Percentiles rank a stretch among this genome's conserved stretches.
Evolutionary conservation across 2,113 vertebrate species (phyloP).

Genomic region (Nannospalax galili): DNA sequence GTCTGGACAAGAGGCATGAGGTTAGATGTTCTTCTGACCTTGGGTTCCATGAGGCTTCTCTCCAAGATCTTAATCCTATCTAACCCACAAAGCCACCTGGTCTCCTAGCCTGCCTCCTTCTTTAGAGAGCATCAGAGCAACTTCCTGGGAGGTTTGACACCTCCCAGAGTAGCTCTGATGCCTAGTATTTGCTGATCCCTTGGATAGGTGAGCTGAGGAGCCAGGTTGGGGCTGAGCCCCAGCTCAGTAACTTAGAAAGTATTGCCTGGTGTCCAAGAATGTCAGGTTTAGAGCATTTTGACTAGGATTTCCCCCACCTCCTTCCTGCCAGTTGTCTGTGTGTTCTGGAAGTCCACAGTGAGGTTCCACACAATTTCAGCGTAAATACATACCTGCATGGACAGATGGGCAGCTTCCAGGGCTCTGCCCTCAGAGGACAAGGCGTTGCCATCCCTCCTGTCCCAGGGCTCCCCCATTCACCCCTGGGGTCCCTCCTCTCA

Average conservation of each 20-base stretch:
- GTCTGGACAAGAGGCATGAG: too few species aligned
- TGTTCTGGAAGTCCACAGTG: neutral
- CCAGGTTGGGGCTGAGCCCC: neutral
- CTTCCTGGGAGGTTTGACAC: neutral
- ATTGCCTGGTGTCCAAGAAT: too few species aligned
- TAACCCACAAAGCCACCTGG: neutral
- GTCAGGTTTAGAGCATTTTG: neutral
- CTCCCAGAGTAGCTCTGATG: too few species aligned
- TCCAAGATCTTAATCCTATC: fast-evolving
- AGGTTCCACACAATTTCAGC: neutral
- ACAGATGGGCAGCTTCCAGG: neutral
- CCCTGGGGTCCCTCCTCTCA: fast-evolving
- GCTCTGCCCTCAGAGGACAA: neutral
- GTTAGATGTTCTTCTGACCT: neutral
- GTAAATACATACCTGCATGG: fast-evolving
- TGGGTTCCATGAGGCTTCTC: neutral
- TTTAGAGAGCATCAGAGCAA: neutral
- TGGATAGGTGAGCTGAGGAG: too few species aligned
- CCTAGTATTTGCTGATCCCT: too few species aligned
- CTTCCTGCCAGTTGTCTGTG: too few species aligned
- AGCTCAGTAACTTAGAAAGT: neutral
- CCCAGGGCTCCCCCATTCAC: fast-evolving
- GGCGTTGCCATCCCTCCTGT: fast-evolving
- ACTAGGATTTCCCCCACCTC: neutral
- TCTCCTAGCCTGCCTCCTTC: neutral